Percentiles rank a stretch among this genome's conserved stretches.
These are phyloP conservation scores for Tiaroga cobitis DNA, from an alignment of 2,797 vertebrate genomes.

Conservation along the genomic window DNA sequence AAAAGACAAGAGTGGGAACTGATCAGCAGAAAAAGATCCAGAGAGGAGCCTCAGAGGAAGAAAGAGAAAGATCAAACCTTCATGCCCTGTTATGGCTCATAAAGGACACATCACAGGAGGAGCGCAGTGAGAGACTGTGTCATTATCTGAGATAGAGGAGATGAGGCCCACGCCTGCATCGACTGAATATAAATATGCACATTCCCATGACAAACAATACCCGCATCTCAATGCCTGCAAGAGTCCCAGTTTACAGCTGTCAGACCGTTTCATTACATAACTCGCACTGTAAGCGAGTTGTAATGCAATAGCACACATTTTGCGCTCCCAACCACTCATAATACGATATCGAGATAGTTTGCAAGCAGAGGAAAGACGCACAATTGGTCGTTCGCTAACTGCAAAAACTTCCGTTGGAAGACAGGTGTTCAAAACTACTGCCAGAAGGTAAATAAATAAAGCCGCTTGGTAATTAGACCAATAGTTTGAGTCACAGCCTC, in stretches of 20 bases:
- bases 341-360: slow-evolving; percentile 7
- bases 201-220: slow-evolving; percentile 59
- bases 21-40: slow-evolving; percentile 41
- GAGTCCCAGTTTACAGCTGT: slow-evolving; percentile 56
- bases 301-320: background rate
- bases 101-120: slow-evolving; percentile 56
- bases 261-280: slow-evolving; percentile 45
- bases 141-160: slow-evolving; percentile 49
- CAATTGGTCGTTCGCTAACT: background rate
- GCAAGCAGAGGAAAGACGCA: background rate
- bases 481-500: slow-evolving; percentile 5
- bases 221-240: slow-evolving; percentile 37
- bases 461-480: background rate
- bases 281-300: slow-evolving; percentile 14
- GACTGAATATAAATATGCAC: slow-evolving; percentile 62
- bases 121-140: slow-evolving; percentile 6
- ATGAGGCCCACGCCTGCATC: slow-evolving; percentile 43
- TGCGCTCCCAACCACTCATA: background rate
- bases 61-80: slow-evolving; percentile 59
- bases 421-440: slow-evolving; percentile 18
- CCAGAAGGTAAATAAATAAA: slow-evolving; percentile 9
- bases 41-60: slow-evolving; percentile 42
- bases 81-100: slow-evolving; percentile 59
- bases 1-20: slow-evolving; percentile 50
- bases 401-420: slow-evolving; percentile 3